Base-by-base conservation (phyloP, 2,113 vertebrate genomes). In the Hoplias malabaricus region DNA sequence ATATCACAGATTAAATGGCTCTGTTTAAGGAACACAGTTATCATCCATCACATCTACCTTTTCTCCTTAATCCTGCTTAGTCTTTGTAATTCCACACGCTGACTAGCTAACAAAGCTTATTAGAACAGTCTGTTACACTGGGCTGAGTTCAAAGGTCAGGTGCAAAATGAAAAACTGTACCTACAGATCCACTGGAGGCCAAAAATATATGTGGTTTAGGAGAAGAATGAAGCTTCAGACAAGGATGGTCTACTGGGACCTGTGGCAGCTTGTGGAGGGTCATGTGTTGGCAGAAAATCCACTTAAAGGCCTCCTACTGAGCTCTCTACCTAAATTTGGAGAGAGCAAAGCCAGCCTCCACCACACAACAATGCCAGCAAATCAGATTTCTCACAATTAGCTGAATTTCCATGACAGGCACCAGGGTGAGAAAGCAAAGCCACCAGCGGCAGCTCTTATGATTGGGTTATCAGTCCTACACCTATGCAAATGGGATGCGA, bases 301-400 rank as follows among this genome's bases (percentile, higher is more conserved):
- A 82, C 69, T 84, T 84, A 84, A 80, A 66, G 77, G 31, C 83
- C 76, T 80, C 80, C 68, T 14, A 59, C 80, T 82, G 77, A 59
- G 83, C 61, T 72, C 63, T 23, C 54, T 36, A 29, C 72, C 66
- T 33, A 63, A 75, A 63, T 29, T 53, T 67, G 76, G 70, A 63
- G 21, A 74, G 43, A 63, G 57, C 46, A 11, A 12, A 75, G 77
- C 63, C 10, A 89, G 92, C 90, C 90, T 87, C 31, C 79, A 89
- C 92, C 94, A 93, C 77, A 86, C 85, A 83, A 81, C 48, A 91
- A n/a, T 89, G 86, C 85, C 73, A 89, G 93, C 92, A 96, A 98
- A 98, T 95, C 94, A 86, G 93, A 99, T 99, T 95, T 93, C 95
- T 99, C 96, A 97, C 96, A 98, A 99, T 99, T 99, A 99, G 94